Evolutionary conservation across 2,888 invertebrate species (phyloP).

Genomic region (Smittia aterrima): DNA sequence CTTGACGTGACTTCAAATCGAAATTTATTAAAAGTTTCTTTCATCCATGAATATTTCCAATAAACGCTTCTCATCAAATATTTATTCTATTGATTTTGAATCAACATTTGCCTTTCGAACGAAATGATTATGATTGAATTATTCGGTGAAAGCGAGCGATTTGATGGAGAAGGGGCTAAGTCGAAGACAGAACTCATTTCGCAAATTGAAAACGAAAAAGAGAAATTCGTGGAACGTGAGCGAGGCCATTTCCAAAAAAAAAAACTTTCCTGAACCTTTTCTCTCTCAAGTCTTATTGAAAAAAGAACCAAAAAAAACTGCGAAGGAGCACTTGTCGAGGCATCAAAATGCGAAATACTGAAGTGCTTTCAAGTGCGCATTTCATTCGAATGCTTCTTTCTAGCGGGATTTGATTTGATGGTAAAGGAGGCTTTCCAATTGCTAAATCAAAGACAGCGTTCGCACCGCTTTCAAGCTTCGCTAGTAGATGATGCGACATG

Average conservation of each 20-base stretch:
- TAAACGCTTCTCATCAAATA: not conserved
- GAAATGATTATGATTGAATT: conserved; percentile 4
- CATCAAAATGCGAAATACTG: not conserved
- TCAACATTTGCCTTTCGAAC: conserved; percentile 1
- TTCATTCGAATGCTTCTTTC: not conserved
- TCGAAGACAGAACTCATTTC: too few relatives aligned
- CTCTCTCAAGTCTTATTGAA: too few relatives aligned
- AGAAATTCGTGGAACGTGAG: too few relatives aligned
- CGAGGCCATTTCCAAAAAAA: too few relatives aligned
- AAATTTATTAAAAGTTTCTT: too few relatives aligned
- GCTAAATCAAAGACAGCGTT: not conserved
- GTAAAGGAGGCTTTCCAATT: not conserved
- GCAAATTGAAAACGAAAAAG: too few relatives aligned
- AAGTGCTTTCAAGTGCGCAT: not conserved
- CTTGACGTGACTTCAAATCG: too few relatives aligned
- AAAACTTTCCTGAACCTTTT: too few relatives aligned
- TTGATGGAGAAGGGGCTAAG: too few relatives aligned
- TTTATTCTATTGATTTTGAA: not conserved
- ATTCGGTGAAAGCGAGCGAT: not conserved
- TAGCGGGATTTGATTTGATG: not conserved
- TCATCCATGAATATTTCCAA: not conserved
- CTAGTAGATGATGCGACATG: not conserved
- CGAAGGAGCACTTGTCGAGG: not conserved
- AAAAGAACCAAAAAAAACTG: too few relatives aligned
- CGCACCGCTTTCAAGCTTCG: not conserved